These are phyloP conservation scores for Podocnemis expansa DNA, from an alignment of 2,113 vertebrate species.

Conservation along the genomic window DNA sequence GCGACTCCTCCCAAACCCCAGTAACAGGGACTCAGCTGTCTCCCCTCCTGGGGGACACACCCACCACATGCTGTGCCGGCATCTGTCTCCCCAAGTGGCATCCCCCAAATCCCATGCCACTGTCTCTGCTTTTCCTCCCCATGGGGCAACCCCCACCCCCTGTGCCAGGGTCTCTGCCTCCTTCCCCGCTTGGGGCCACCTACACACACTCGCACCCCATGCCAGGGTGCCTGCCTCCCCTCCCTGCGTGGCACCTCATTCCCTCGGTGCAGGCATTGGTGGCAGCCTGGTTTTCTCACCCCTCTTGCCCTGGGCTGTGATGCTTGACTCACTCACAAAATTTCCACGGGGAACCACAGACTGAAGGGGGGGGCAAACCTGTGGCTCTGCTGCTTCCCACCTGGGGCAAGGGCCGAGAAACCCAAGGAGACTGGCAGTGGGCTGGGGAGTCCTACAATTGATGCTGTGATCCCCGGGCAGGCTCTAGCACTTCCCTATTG, in stretches of 20 bases:
- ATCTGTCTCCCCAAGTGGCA: no score
- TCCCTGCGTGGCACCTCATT: background rate
- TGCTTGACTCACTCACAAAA: background rate
- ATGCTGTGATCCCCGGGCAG: background rate
- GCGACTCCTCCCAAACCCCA: no score
- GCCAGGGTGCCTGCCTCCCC: no score
- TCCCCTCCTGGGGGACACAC: no score
- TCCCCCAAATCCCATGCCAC: background rate
- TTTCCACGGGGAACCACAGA: background rate
- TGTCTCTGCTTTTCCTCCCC: background rate
- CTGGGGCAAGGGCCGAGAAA: background rate
- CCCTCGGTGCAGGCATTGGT: background rate
- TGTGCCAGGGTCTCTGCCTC: no score
- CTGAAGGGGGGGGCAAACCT: background rate
- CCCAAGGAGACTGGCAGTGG: background rate
- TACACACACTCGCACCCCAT: no score
- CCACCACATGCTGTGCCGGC: no score
- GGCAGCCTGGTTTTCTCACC: background rate
- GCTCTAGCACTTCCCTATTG: background rate
- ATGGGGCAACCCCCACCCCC: no score
- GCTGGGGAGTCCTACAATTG: background rate
- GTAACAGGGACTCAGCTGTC: no score
- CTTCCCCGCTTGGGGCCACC: no score
- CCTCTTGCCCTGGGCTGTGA: background rate
- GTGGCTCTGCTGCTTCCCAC: background rate